Conservation (phyloP, 2,888 invertebrate genomes). For the Aethes cnicana region DNA sequence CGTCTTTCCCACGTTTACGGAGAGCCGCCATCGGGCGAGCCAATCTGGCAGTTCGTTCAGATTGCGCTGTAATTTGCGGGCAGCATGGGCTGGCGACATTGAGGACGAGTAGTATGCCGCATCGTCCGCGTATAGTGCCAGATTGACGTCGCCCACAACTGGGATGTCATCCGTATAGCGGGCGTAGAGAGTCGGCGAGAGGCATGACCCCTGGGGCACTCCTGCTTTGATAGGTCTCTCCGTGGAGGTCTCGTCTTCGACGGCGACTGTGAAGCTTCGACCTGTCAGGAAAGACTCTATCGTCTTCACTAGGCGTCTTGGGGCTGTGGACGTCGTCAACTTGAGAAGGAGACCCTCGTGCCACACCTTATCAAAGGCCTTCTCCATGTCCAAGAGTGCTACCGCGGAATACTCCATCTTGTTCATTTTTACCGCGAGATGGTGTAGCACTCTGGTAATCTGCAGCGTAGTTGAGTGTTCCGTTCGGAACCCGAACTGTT, state of each 20-base stretch:
- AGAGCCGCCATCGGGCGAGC: too few species aligned
- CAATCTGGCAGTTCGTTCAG: too few species aligned
- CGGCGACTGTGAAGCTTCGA: neutral
- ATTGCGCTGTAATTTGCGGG: too few species aligned
- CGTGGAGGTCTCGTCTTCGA: neutral
- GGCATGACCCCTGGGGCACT: neutral
- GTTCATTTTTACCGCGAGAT: neutral
- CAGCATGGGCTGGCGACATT: too few species aligned
- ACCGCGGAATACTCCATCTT: neutral
- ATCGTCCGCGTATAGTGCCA: too few species aligned
- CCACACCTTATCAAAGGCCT: too few species aligned
- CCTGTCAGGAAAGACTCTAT: neutral
- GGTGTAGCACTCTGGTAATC: neutral
- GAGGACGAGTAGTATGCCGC: too few species aligned
- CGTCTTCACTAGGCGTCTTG: neutral
- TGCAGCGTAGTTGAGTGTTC: too few species aligned
- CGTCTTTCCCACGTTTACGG: too few species aligned
- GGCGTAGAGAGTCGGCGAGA: neutral
- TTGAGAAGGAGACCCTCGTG: neutral
- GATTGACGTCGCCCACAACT: neutral
- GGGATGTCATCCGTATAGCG: neutral
- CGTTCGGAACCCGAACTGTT: too few species aligned
- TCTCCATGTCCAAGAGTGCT: too few species aligned
- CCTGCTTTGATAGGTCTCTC: neutral
- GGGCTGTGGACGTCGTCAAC: neutral